Percentiles rank a stretch among this genome's conserved stretches.
Conservation (phyloP, 2,797 vertebrate species). For the Denticeps clupeoides region DNA sequence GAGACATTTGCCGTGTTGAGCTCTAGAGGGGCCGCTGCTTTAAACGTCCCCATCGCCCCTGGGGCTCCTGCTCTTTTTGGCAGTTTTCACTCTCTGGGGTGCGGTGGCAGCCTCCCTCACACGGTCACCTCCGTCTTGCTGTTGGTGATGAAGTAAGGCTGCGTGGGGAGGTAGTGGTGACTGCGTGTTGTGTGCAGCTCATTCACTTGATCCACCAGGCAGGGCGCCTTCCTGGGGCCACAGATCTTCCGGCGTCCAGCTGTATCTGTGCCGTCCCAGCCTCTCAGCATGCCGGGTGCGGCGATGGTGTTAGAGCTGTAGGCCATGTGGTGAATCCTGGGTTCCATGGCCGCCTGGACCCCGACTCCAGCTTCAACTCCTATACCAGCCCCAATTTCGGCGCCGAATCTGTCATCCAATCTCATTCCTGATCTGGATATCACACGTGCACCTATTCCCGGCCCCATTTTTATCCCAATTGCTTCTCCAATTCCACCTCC, state of each 20-base stretch:
- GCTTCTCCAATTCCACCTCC: not conserved
- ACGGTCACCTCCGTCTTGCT: constrained; percentile 99
- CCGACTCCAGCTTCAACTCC: too few relatives aligned
- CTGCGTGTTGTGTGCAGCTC: constrained; percentile 77
- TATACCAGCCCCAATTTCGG: too few relatives aligned
- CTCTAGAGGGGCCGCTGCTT: too few relatives aligned
- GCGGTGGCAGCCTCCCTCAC: constrained; percentile 49
- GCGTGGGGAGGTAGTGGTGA: constrained; percentile 84
- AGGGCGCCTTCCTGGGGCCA: constrained; percentile 74
- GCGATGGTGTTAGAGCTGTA: constrained; percentile 74
- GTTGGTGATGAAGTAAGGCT: constrained; percentile 98
- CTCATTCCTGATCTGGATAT: not conserved
- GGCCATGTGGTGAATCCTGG: constrained; percentile 50
- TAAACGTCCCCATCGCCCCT: too few relatives aligned
- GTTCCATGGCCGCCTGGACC: too few relatives aligned
- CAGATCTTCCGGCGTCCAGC: constrained; percentile 81
- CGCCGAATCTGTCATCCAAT: too few relatives aligned
- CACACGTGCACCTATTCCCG: not conserved
- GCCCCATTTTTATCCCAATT: not conserved
- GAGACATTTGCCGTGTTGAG: too few relatives aligned
- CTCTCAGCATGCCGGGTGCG: constrained; percentile 62
- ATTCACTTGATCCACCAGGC: constrained; percentile 71
- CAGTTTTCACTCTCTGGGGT: too few relatives aligned
- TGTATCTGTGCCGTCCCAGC: constrained; percentile 85
- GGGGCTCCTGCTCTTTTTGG: too few relatives aligned